Conservation (phyloP, 2,113 vertebrate species). For the Actinemys pallida region DNA sequence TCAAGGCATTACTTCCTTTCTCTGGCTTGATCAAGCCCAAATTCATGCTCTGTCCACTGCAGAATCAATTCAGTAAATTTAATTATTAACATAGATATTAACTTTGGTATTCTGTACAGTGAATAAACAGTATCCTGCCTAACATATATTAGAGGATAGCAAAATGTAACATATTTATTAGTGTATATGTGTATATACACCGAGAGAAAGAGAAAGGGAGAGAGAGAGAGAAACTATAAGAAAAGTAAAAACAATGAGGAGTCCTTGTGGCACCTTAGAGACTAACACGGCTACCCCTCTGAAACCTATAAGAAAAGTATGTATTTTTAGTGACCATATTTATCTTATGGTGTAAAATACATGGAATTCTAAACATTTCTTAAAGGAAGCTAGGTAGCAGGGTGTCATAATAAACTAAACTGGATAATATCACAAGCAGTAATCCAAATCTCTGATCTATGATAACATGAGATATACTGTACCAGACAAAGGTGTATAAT, state of each 20-base stretch:
- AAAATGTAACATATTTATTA: not conserved
- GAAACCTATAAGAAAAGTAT: not conserved
- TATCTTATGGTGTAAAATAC: not conserved
- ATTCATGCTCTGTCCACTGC: not conserved
- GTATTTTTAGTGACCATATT: not conserved
- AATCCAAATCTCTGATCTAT: conserved; percentile 42
- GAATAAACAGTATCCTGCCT: not conserved
- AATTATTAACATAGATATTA: not conserved
- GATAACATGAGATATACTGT: conserved; percentile 34
- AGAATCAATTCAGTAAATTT: not conserved
- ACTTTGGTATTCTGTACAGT: not conserved
- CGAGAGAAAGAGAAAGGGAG: not conserved
- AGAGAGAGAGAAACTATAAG: not conserved
- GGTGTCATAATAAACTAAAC: not conserved
- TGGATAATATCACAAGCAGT: not conserved
- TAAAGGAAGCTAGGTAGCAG: not conserved
- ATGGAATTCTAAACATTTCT: conserved; percentile 16
- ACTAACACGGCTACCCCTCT: too few species aligned
- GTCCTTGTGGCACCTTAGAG: too few species aligned
- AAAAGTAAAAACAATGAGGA: not conserved
- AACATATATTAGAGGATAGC: not conserved
- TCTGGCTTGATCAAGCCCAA: not conserved
- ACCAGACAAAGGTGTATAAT: conserved; percentile 15
- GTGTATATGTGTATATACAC: too few species aligned
- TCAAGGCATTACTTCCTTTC: not conserved